Evolutionary conservation across 1,140 invertebrate species (phyloP).

Genomic region (Anagrus nilaparvatae): DNA sequence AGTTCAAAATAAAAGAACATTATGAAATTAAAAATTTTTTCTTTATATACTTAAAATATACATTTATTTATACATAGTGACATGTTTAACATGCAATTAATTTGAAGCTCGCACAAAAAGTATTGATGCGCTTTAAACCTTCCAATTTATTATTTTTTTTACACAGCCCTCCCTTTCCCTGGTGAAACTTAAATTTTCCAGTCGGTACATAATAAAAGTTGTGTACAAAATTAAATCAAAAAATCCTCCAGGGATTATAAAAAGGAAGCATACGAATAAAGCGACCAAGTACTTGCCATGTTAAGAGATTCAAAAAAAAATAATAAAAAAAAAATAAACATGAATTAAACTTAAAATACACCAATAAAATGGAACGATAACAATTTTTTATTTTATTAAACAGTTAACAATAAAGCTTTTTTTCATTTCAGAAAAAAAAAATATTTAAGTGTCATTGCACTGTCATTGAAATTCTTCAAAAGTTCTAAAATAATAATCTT

Average conservation of each 20-base stretch:
- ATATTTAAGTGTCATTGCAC: conserved; percentile 27
- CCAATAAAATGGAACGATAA: conserved; percentile 13
- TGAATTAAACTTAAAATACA: conserved; percentile 9
- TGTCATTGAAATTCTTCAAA: conserved; percentile 24
- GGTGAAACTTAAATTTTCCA: conserved; percentile 7
- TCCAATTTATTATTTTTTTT: conserved; percentile 36
- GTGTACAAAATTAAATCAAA: too few relatives aligned
- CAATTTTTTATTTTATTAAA: too few relatives aligned
- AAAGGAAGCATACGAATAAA: conserved; percentile 11
- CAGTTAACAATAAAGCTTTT: conserved; percentile 7
- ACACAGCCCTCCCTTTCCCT: conserved; percentile 33
- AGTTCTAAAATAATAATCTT: conserved; percentile 30
- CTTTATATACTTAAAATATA: too few relatives aligned
- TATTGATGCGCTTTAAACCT: conserved; percentile 41
- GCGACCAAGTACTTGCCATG: conserved; percentile 17
- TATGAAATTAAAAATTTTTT: too few relatives aligned
- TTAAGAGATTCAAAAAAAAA: conserved; percentile 16
- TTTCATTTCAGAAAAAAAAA: conserved; percentile 5
- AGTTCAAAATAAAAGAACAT: too few relatives aligned
- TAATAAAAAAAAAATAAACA: conserved; percentile 11
- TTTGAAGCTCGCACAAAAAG: conserved; percentile 41
- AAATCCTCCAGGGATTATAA: conserved; percentile 10
- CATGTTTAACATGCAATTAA: conserved; percentile 44
- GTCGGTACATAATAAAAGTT: too few relatives aligned
- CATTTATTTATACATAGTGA: conserved; percentile 32